phyloP scores from a whole-genome alignment of 2,113 vertebrate genomes.

The Phalacrocorax carbo region DNA sequence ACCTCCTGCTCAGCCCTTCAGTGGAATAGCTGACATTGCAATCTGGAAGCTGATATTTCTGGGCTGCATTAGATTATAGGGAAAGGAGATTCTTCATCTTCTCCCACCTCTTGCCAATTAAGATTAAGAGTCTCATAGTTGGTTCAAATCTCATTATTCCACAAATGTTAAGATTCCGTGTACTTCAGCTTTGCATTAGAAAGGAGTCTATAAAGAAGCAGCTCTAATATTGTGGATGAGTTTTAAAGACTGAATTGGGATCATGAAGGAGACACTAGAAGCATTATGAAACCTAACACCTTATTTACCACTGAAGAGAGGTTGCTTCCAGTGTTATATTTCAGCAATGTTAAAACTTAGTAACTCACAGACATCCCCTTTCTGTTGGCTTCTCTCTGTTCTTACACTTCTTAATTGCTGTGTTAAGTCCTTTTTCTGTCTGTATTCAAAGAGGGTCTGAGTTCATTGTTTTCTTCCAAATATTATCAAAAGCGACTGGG shows the following conservation, averaged over 20 bases:
- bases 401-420: neutral
- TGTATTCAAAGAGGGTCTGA: neutral
- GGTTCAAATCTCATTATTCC: neutral
- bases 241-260: neutral
- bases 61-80: conserved; percentile 7
- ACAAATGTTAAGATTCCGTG: neutral
- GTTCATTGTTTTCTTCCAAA: neutral
- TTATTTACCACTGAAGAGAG: neutral
- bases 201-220: neutral
- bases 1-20: neutral
- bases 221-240: neutral
- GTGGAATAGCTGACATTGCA: neutral
- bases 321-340: neutral
- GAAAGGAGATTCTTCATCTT: conserved; percentile 6
- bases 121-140: neutral
- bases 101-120: neutral
- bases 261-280: neutral
- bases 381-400: neutral
- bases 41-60: neutral
- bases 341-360: neutral
- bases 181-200: neutral
- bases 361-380: neutral
- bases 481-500: neutral
- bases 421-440: neutral
- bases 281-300: neutral